Evolutionary conservation across 2,888 invertebrate genomes (phyloP), one percentile per base, ranked within the genome.

Genomic region (Cordilura impudica): DNA sequence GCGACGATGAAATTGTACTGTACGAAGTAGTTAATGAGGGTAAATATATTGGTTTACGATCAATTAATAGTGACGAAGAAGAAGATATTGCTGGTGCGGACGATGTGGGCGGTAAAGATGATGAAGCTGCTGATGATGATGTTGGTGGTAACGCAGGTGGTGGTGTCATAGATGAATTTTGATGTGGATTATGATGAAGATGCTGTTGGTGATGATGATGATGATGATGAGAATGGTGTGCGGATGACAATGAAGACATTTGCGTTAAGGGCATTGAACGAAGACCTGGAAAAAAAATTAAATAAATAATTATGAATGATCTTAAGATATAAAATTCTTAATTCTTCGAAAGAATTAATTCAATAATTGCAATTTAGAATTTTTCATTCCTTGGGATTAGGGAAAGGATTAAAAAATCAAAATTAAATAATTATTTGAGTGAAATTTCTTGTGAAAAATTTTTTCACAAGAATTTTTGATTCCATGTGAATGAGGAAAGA

Each of bases 11-110:
- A 72, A 85, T 84, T 54, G 86, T 77, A 2, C 84, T 85, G 10
- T 87, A 84, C 14, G 87, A 84, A 77, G 88, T 87, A 45, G 87
- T 87, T 81, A 87, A 83, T 49, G 89, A 83, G 61, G 87, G 84
- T 81, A 88, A 84, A 82, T 87, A 89, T 63, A 85, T 85, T 45
- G 89, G 85, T 83, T 89, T 89, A n/a, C 87, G 86, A 80, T 89
- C 89, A 66, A 89, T 84, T 31, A 88, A 84, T 26, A 84, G 84
- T 53, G 84, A 84, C 47, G 84, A 79, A 43, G 81, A 83, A 74
- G 86, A 81, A 61, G 82, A 71, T 8, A 79, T 69, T 0, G 78
- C 18, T 26, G 31, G 51, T 31, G 82, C 83, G n/a, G 83, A 78
- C 14, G 85, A 81, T 49, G 83, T 78, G 51, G 86, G 83, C 75